Evolutionary conservation across 2,888 invertebrate species (phyloP).

Genomic region (Sclerodermus sp.): DNA sequence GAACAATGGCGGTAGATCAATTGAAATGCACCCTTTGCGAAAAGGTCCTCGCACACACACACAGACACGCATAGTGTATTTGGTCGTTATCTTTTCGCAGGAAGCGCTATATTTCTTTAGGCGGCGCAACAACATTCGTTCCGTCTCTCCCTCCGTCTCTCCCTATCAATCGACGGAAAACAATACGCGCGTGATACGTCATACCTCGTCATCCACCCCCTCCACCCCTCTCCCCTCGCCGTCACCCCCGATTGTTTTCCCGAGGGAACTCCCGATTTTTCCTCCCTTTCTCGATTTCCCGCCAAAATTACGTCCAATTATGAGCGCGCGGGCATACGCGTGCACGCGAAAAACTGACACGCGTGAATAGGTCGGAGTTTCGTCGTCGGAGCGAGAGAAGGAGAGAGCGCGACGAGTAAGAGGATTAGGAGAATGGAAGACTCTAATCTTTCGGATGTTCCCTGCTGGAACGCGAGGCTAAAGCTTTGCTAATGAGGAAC

Average conservation of each 20-base stretch:
- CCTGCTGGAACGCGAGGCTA: not conserved
- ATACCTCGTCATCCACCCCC: too few relatives aligned
- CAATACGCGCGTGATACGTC: too few relatives aligned
- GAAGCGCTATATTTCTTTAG: slow-evolving; percentile 12
- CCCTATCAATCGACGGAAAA: too few relatives aligned
- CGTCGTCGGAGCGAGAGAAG: slow-evolving; percentile 6
- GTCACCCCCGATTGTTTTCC: too few relatives aligned
- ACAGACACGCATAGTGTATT: slow-evolving; percentile 3
- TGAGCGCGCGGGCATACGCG: too few relatives aligned
- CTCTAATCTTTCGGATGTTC: slow-evolving; percentile 19
- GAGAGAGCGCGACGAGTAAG: slow-evolving; percentile 5
- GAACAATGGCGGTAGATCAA: slow-evolving; percentile 22
- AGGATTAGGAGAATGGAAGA: slow-evolving; percentile 26
- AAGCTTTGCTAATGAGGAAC: not conserved
- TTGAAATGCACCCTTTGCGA: slow-evolving; percentile 31
- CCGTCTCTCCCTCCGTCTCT: too few relatives aligned
- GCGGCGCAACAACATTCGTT: slow-evolving; percentile 8
- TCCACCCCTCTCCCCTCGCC: too few relatives aligned
- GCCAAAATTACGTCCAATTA: too few relatives aligned
- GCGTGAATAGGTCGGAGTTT: not conserved
- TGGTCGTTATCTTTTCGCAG: slow-evolving; percentile 17
- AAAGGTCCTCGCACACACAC: not conserved
- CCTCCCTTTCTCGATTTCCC: too few relatives aligned
- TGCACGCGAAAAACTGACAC: too few relatives aligned
- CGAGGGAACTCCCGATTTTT: too few relatives aligned